Evolutionary conservation across 2,888 invertebrate species (phyloP), one percentile per base, ranked within the genome.

Genomic region (Cheilosia pagana): DNA sequence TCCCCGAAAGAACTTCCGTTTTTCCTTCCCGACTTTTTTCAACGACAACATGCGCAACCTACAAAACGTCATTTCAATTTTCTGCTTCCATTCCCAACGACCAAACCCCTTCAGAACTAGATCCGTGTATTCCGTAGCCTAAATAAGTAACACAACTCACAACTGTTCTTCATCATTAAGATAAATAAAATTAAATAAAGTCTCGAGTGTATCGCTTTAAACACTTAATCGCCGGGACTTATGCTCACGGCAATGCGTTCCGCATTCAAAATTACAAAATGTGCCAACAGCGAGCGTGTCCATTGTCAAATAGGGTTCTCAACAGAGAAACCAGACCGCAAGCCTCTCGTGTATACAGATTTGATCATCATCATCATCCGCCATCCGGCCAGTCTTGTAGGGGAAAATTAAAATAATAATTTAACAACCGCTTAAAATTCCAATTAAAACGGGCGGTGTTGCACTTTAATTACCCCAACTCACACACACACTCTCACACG

Each of bases 141-240:
- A 12, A 48, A 31, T 50, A 16, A 25, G 12, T 12, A 10, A 43
- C 39, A 31, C 23, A 39, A 59, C n/a, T 19, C 19, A 19, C 50
- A 74, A 78, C 82, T 68, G 82, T 78, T 78, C 43, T 74, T 62
- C 50, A 31, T 57, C 82, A 78, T 74, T 72, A 72, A 67, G 60
- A 48, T 74, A 55, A 55, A 74, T 78, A 52, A 71, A 81, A 70
- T 75, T 48, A 21, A 16, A 76, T 50, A 60, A 16, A 31, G 52
- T 59, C 57, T 45, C 35, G 45, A 70, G 60, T 39, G 16, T 31
- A 43, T 55, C 14, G 35, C 62, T 57, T 41, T 74, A 45, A 74
- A 52, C 45, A 55, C 57, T 57, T 39, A 57, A 68, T 45, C 52
- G 16, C 16, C 48, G 23, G 62, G 77, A 82, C 39, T 78, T 55